Evolutionary conservation across 2,888 invertebrate species (phyloP).

Genomic region (Heliconius cydno): DNA sequence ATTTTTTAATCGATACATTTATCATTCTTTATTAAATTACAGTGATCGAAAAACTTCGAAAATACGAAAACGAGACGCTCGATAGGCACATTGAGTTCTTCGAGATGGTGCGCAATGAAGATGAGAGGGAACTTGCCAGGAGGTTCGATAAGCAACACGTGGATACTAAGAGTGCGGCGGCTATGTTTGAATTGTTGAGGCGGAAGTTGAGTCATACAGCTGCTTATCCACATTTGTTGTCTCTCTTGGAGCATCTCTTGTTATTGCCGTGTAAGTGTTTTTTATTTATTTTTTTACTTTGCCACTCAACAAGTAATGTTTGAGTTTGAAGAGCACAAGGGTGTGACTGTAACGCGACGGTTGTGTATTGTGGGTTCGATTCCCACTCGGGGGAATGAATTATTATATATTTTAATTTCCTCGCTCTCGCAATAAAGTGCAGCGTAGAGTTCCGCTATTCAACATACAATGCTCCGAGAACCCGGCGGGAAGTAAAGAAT

Average conservation of each 20-base stretch:
- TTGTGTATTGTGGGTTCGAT: no score
- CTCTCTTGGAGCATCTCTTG: conserved; percentile 94
- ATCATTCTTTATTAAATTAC: conserved; percentile 43
- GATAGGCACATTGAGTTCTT: conserved; percentile 99
- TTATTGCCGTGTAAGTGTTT: conserved; percentile 88
- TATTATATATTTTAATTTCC: no score
- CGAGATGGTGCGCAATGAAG: conserved; percentile 98
- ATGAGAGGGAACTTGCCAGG: conserved; percentile 96
- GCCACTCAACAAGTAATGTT: not conserved
- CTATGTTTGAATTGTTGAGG: conserved; percentile 95
- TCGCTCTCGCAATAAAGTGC: no score
- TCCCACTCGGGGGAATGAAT: no score
- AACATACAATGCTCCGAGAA: not conserved
- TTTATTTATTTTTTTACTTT: not conserved
- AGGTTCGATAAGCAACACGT: conserved; percentile 96
- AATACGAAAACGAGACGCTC: conserved; percentile 96
- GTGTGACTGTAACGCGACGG: no score
- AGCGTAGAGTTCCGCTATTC: not conserved
- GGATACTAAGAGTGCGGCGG: conserved; percentile 95
- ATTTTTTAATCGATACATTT: not conserved
- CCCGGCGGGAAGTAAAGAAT: no score
- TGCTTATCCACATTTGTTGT: conserved; percentile 96
- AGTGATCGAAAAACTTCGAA: conserved; percentile 95
- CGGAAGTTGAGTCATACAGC: conserved; percentile 95
- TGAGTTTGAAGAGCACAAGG: not conserved